Evolutionary conservation across 1,140 invertebrate species (phyloP).

Genomic region (Diabrotica virgifera): DNA sequence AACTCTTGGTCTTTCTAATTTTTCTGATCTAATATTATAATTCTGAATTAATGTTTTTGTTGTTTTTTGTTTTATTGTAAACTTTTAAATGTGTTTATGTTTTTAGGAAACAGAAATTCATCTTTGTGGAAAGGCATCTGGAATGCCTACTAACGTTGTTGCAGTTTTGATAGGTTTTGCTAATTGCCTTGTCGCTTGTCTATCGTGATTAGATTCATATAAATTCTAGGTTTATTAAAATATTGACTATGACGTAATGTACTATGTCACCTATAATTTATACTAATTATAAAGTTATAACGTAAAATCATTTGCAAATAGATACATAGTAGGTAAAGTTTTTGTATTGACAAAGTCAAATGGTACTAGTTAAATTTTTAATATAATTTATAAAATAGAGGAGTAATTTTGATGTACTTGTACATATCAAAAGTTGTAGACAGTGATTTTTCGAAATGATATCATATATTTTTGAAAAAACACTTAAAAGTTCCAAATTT

Average conservation of each 20-base stretch:
- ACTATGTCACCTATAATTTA: constrained; percentile 38
- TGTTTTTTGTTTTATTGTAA: constrained; percentile 22
- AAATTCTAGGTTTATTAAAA: constrained; percentile 23
- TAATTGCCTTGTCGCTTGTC: constrained; percentile 30
- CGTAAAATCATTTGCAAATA: constrained; percentile 32
- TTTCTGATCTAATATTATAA: neutral
- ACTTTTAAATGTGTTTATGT: no score
- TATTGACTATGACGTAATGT: constrained; percentile 13
- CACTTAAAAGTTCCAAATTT: constrained; percentile 8
- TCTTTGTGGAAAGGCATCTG: constrained; percentile 58
- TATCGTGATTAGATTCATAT: constrained; percentile 35
- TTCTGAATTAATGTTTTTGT: neutral
- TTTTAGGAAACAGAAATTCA: constrained; percentile 70
- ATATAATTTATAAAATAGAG: constrained; percentile 43
- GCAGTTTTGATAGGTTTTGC: constrained; percentile 32
- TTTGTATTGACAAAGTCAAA: constrained; percentile 34
- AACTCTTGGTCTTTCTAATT: no score
- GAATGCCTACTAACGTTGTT: constrained; percentile 27
- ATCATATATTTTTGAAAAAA: constrained; percentile 23
- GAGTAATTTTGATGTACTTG: constrained; percentile 43
- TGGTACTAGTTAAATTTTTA: constrained; percentile 43
- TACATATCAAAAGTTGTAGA: constrained; percentile 37
- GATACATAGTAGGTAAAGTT: constrained; percentile 20
- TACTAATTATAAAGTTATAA: constrained; percentile 21
- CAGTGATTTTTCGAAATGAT: constrained; percentile 25